These are phyloP conservation scores for Nicator chloris DNA, from an alignment of 2,113 vertebrate species.

Conservation along the genomic window DNA sequence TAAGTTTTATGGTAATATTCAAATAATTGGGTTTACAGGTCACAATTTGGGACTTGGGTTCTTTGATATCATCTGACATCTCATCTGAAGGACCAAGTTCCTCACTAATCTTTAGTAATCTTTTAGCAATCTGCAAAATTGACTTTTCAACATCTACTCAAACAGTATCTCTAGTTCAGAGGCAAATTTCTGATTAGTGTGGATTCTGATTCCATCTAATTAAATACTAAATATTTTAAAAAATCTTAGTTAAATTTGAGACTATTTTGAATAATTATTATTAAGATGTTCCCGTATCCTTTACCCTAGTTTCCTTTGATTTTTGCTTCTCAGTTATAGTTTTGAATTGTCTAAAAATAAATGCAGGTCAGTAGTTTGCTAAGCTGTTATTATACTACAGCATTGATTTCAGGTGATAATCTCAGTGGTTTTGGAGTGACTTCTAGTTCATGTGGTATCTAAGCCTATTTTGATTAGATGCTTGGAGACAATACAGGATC, in stretches of 20 bases:
- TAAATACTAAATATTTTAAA: neutral
- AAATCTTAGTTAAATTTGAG: neutral
- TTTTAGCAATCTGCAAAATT: neutral
- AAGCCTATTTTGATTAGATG: constrained; percentile 7
- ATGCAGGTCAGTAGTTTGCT: neutral
- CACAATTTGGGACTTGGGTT: neutral
- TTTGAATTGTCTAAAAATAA: neutral
- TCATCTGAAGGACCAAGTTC: neutral
- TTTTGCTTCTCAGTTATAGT: neutral
- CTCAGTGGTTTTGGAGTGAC: neutral
- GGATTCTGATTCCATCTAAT: neutral
- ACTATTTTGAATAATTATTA: neutral
- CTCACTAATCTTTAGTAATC: neutral
- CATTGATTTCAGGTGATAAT: neutral
- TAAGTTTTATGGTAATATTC: neutral
- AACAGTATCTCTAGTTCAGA: neutral
- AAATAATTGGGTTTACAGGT: neutral
- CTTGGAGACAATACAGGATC: neutral
- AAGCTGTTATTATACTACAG: neutral
- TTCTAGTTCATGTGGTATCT: constrained; percentile 8
- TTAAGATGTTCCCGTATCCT: neutral
- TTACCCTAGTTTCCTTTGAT: neutral
- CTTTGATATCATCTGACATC: neutral
- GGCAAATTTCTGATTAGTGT: neutral
- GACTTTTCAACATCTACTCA: neutral